Evolutionary conservation across 2,888 invertebrate genomes (phyloP), one percentile per base, ranked within the genome.

Genomic region (Leucophenga montana): DNA sequence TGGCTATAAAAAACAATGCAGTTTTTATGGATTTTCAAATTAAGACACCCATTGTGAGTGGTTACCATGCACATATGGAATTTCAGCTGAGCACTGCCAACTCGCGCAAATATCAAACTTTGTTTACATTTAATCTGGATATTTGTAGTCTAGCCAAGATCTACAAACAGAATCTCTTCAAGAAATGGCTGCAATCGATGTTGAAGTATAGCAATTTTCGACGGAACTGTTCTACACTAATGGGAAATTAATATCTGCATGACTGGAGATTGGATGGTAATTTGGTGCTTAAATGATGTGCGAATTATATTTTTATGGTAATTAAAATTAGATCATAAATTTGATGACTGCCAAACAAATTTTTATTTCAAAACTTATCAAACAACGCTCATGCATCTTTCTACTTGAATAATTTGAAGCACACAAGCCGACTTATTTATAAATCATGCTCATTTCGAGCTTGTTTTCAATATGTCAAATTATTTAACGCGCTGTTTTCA

Each of bases 101-200:
- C 27, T 16, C 56, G 0, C 76, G 73, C 8, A 0, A 72, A 0
- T 80, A 78, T 53, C 80, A 80, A 33, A 74, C 68, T 57, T 3
- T 82, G 9, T 78, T 75, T 48, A 72, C 82, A 9, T 80, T 83
- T 64, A 77, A 82, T 61, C 66, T 80, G 2, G 75, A 79, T 71
- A 83, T 73, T 61, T 80, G 80, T n/a, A 22, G 44, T 0, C 8
- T 80, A 20, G 69, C 83, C 8, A 71, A 50, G 13, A 77, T 75
- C 0, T 9, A 72, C 0, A 76, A 74, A 11, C 48, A 78, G 6
- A 70, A 76, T 1, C n/a, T 80, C 0, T 80, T 83, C 59, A 69
- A 77, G 0, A 80, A 75, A 5, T 78, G 74, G 76, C 72, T 54
- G 13, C 13, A 53, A 3, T 53, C 33, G 39, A 78, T 82, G 82